Evolutionary conservation across 2,113 vertebrate genomes (phyloP).

Genomic region (Alouatta palliata): DNA sequence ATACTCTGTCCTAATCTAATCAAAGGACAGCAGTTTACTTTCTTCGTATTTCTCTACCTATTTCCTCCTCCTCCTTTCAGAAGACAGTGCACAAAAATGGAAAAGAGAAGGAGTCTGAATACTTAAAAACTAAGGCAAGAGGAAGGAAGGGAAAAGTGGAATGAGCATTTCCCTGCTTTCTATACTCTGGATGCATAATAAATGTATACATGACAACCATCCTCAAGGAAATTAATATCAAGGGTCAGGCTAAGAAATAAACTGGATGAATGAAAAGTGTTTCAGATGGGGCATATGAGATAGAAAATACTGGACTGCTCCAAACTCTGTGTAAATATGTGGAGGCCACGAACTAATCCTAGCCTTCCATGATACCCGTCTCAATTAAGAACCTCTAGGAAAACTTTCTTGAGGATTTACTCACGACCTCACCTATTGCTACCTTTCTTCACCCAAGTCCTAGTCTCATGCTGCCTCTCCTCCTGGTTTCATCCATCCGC

Average conservation of each 20-base stretch:
- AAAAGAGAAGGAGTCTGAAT: neutral
- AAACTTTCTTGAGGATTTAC: neutral
- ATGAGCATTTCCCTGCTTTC: accelerated
- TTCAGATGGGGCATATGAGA: neutral
- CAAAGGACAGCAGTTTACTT: neutral
- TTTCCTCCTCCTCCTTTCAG: neutral
- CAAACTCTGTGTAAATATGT: neutral
- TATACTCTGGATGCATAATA: neutral
- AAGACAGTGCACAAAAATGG: neutral
- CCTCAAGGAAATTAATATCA: neutral
- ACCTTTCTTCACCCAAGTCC: neutral
- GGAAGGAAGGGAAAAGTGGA: neutral
- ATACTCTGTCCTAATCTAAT: neutral
- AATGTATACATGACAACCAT: neutral
- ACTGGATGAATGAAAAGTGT: neutral
- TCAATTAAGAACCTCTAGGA: neutral
- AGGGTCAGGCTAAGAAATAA: neutral
- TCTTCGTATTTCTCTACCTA: neutral
- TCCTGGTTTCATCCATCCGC: neutral
- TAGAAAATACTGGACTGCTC: neutral
- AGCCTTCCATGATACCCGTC: neutral
- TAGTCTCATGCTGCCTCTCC: neutral
- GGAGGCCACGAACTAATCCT: neutral
- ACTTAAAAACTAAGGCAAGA: neutral
- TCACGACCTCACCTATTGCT: neutral